phyloP scores from a whole-genome alignment of 2,888 invertebrate genomes.

The Caenorhabditis sinica region DNA sequence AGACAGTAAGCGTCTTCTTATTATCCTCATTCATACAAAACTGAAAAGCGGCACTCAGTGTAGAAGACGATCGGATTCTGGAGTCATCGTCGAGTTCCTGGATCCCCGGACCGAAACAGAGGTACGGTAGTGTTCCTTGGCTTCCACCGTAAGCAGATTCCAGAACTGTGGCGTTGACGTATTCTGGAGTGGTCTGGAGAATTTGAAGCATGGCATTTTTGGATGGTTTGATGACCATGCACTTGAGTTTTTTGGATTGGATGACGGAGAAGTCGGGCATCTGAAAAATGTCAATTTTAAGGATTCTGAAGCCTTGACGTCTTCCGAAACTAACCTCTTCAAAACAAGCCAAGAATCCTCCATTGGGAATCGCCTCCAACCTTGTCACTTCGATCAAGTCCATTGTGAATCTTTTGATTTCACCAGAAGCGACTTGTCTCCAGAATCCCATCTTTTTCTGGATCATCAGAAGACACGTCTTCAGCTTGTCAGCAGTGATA shows the following conservation, averaged over 20 bases:
- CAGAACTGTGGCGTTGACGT: no score
- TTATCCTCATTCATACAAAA: no score
- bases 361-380: no score
- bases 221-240: neutral
- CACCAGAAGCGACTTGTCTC: neutral
- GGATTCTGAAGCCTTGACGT: no score
- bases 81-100: no score
- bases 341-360: neutral
- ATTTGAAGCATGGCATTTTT: neutral
- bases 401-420: neutral
- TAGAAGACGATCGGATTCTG: no score
- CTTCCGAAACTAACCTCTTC: neutral
- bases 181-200: neutral
- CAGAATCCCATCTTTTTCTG: neutral
- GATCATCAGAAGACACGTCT: neutral
- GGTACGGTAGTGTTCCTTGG: neutral
- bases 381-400: neutral
- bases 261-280: neutral
- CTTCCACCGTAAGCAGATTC: neutral
- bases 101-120: neutral
- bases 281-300: neutral
- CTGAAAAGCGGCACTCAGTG: no score
- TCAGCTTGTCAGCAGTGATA: neutral
- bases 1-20: no score
- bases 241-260: neutral